Base-by-base conservation (phyloP, 53 echinoderm and acorn worm genomes). In the Temnopleurus reevesii region DNA sequence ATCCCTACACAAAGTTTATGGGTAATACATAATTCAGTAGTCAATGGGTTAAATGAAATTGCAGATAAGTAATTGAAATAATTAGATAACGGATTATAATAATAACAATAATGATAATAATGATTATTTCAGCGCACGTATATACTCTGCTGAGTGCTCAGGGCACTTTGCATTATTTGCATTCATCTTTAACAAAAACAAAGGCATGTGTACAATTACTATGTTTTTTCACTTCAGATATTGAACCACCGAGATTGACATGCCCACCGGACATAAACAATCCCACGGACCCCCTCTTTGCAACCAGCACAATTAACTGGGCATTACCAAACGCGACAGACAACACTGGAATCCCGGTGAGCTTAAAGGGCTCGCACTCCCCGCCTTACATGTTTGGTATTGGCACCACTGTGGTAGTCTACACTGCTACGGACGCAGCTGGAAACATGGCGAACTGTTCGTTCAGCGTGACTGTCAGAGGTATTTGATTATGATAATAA, bases 321-420 rank as follows among this genome's bases (percentile, higher is more conserved):
- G 66, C 35, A 38, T 7, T 66, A 4, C 66, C 66, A 36, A 21
- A 38, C 0, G 12, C 66, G 8, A 21, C 19, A 4, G 66, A 66
- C 13, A 66, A 66, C n/a, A 66, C 66, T 21, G 41, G 41, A 19
- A 7, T 66, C 38, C 66, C 66, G 19, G 66, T 66, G 36, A 38
- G n/a, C n/a, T 38, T 66, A 0, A 17, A 7, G 21, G 19, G 19
- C 35, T 36, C 66, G 1, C 66, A 66, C 8, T 66, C 66, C 36
- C 38, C 66, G 6, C 66, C 66, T 19, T 66, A 66, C n/a, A 35
- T 35, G 66, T 66, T 66, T 66, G 66, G 38, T n/a, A 66, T 66
- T 38, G 41, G 41, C 7, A 66, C 66, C 38, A 66, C 66, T 2
- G n/a, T 38, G 41, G 66, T 66, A 21, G 8, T 26, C 36, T 66